Evolutionary conservation across 2,113 vertebrate genomes (phyloP).

Genomic region (Haliaeetus leucogaster): DNA sequence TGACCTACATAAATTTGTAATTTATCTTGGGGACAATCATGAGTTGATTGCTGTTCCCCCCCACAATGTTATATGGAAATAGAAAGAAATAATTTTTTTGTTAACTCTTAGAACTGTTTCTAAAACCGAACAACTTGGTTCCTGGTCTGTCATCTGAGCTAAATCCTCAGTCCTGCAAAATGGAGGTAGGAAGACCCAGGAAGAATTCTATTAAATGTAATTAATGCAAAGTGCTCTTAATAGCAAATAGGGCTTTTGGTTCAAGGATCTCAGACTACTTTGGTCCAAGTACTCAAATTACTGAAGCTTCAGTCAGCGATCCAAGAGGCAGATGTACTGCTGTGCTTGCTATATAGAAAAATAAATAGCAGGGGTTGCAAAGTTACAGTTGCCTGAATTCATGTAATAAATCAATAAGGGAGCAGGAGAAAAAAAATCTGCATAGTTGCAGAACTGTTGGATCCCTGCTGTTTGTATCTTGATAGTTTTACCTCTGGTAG

Average conservation of each 20-base stretch:
- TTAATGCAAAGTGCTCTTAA: neutral
- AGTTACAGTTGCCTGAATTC: neutral
- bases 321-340: neutral
- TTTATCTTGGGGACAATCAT: neutral
- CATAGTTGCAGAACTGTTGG: neutral
- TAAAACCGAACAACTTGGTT: neutral
- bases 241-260: neutral
- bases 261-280: neutral
- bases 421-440: neutral
- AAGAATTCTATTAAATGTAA: neutral
- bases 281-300: neutral
- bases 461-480: neutral
- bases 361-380: neutral
- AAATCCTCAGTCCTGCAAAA: neutral
- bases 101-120: neutral
- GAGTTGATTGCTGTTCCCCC: neutral
- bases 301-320: neutral
- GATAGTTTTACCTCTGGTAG: neutral
- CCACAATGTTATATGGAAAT: rapidly evolving
- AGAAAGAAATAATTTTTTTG: too few species aligned
- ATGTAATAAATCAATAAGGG: neutral
- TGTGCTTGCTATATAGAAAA: neutral
- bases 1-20: neutral
- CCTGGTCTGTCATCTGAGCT: neutral
- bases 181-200: neutral